A percentile compares a stretch with the other conserved stretches of the same genome.
Evolutionary conservation across 2,888 invertebrate genomes (phyloP).

Genomic region (Griposia aprilina): DNA sequence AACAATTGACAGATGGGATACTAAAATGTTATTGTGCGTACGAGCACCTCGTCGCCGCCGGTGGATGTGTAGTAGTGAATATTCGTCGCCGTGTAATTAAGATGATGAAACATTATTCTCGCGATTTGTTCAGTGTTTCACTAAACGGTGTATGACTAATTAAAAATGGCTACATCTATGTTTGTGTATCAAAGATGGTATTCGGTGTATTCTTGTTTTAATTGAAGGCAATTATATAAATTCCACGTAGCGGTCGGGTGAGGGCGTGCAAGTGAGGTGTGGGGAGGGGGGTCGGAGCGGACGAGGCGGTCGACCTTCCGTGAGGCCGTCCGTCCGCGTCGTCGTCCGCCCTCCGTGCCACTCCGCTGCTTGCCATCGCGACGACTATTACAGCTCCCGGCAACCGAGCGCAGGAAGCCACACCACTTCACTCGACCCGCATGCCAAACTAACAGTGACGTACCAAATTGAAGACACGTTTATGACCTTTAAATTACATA

Average conservation of each 20-base stretch:
- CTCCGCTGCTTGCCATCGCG: conserved; percentile 77
- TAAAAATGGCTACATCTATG: conserved; percentile 67
- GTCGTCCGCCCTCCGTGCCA: conserved; percentile 78
- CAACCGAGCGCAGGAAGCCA: conserved; percentile 62
- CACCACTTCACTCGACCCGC: conserved; percentile 62
- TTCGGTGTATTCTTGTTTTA: conserved; percentile 84
- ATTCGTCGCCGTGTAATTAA: conserved; percentile 72
- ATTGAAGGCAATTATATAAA: conserved; percentile 89
- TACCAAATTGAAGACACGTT: conserved; percentile 54
- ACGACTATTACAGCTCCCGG: conserved; percentile 66
- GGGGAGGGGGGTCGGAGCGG: conserved; percentile 66
- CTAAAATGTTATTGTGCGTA: conserved; percentile 59
- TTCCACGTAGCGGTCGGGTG: conserved; percentile 87
- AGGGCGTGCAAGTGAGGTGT: conserved; percentile 65
- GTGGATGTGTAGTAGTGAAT: conserved; percentile 74
- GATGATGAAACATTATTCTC: conserved; percentile 64
- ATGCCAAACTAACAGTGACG: conserved; percentile 60
- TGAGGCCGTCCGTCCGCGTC: conserved; percentile 85
- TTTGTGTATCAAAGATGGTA: conserved; percentile 76
- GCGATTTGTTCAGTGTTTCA: conserved; percentile 62
- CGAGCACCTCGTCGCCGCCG: conserved; percentile 47
- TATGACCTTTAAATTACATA: conserved; percentile 39
- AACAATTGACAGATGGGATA: conserved; percentile 53
- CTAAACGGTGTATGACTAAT: conserved; percentile 64
- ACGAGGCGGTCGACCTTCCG: conserved; percentile 88